Base-by-base conservation (phyloP, 2,797 vertebrate genomes). In the Hemitrygon akajei region DNA sequence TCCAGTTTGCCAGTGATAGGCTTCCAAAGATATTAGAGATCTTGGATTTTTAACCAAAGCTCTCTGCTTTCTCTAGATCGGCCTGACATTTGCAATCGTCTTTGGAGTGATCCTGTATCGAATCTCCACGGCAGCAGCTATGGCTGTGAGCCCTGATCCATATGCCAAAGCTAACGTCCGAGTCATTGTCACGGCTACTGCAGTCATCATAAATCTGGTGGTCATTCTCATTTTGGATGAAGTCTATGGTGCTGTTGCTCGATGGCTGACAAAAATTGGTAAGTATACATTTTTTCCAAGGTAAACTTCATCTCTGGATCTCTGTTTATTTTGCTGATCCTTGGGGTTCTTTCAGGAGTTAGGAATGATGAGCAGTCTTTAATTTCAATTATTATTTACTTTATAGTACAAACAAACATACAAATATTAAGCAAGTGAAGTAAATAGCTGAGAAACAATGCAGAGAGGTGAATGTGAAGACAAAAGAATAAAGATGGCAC, bases 201-300 rank as follows among this genome's bases (percentile, higher is more conserved):
- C 98, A 0, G 99, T 99, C 94, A 97, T 99, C 95, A 98, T 99
- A 96, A 99, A 99, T 95, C 96, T 99, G 94, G 98, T 99, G 40
- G 96, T 98, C 94, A 99, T 99, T 96, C 98, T 99, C 95, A 97
- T 99, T 94, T 96, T 99, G 95, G 99, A 99, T 34, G 99, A 99
- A 95, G 96, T 99, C 34, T 99, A 99, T 0, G 98, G 96, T 25
- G 95, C 95, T 94, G 96, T 99, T 0, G 99, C 99, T 11, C 95
- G 98, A 91, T 98, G 98, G 98, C 97, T 99, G 63, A 99, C 98
- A 25, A 95, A 95, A 94, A 96, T 98, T 0, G 99, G 99, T 99
- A 95, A 60, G 96, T 95, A 92, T 2, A 0, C 1, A 0, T 92
- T 37, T 7, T 93, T 4, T 12, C 40, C 27, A 40, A 34, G 12